Base-by-base conservation (phyloP, 2,113 vertebrate species). In the Martes martes region DNA sequence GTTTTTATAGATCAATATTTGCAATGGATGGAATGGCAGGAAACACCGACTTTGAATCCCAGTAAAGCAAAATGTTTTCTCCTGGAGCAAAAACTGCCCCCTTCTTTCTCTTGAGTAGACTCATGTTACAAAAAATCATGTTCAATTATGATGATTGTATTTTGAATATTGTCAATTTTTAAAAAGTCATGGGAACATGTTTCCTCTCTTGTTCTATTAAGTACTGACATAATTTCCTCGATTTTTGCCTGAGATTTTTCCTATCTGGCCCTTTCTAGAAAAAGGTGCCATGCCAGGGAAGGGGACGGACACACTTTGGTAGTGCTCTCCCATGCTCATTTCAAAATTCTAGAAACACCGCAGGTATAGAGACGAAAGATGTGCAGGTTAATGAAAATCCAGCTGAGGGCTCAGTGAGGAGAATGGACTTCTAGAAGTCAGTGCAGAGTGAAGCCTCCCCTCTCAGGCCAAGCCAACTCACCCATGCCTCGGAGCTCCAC, bases 401-500 rank as follows among this genome's bases (percentile, higher is more conserved):
- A 28, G 61, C 57, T 28, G 14, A 11, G 5, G 24, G 42, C 59
- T 52, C 21, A 23, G 26, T 14, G 52, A 23, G 23, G 23, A 92
- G 8, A 21, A 26, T 2, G 14, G 39, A 42, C 59, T 95, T 73
- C 63, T 45, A 69, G 65, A 50, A 52, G 45, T 9, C 28, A 11
- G 19, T 11, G 31, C 61, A n/a, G 28, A 74, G 73, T 0, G 24
- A 24, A 13, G 6, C 5, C 31, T 4, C 28, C 57, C 0, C 0
- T 31, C 36, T 2, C 24, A 1, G 0, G 13, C 26, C 11, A 6
- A 24, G 28, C 23, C 57, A 80, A 76, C 96, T 97, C 88, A 99
- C 99, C 99, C 82, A 98, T 88, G 89, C 99, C 98, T 97, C 96
- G 83, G 97, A 97, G 31, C 92, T 99, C 98, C 61, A 99, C 18